Evolutionary conservation across 35 echinoderm and acorn worm genomes (phyloP).

Genomic region (Diadema setosum): DNA sequence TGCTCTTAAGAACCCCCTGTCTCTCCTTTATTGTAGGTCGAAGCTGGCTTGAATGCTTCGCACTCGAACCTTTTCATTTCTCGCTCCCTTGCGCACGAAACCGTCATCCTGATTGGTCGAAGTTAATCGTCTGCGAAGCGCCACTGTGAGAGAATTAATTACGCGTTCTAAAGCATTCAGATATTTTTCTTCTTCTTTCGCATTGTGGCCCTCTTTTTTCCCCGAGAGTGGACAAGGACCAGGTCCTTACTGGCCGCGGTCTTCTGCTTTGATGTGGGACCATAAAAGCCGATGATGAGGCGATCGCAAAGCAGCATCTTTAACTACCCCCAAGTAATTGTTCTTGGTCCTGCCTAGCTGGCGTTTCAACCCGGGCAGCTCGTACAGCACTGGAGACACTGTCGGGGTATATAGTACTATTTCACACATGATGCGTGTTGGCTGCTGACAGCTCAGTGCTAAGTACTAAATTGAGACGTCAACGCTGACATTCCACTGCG

Average conservation of each 20-base stretch:
- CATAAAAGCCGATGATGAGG: neutral
- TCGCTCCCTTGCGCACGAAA: neutral
- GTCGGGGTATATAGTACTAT: too few species aligned
- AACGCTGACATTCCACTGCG: too few species aligned
- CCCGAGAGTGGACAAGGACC: neutral
- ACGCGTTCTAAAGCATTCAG: neutral
- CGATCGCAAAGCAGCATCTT: too few species aligned
- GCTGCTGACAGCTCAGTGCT: too few species aligned
- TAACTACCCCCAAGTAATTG: too few species aligned
- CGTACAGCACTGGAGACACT: too few species aligned
- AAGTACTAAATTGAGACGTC: neutral
- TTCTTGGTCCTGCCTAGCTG: too few species aligned
- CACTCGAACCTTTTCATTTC: neutral
- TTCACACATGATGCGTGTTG: too few species aligned
- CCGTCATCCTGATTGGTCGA: neutral
- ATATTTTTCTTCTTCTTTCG: too few species aligned
- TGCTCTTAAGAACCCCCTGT: neutral
- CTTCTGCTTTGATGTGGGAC: neutral
- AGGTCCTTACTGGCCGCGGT: neutral
- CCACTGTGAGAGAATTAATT: neutral
- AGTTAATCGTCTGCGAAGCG: neutral
- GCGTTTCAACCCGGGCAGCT: too few species aligned
- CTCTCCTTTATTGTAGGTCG: neutral
- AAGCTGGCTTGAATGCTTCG: neutral
- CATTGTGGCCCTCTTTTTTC: too few species aligned